Evolutionary conservation across 2,888 invertebrate genomes (phyloP).

Genomic region (Volucella bombylans): DNA sequence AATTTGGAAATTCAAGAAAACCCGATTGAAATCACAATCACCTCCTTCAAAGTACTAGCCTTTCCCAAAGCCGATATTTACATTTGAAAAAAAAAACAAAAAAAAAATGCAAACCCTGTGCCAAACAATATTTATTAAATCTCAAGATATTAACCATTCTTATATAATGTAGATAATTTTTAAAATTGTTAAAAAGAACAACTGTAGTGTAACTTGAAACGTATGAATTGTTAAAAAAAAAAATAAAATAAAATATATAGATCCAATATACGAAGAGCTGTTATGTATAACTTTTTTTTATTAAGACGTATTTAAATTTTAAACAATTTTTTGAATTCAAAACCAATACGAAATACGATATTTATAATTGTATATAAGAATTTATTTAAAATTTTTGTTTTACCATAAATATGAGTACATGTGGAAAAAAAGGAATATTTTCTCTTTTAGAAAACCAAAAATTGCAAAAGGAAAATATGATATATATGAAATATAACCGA

Average conservation of each 20-base stretch:
- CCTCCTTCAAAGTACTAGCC: constrained; percentile 10
- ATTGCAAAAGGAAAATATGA: background rate
- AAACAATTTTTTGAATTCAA: constrained; percentile 26
- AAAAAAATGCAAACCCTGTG: constrained; percentile 31
- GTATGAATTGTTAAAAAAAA: constrained; percentile 51
- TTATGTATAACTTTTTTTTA: constrained; percentile 27
- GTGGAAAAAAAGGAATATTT: too few relatives aligned
- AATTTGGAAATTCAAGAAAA: too few relatives aligned
- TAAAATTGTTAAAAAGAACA: constrained; percentile 49
- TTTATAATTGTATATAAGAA: constrained; percentile 50
- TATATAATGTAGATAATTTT: constrained; percentile 46
- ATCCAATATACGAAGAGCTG: constrained; percentile 28
- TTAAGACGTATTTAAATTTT: background rate
- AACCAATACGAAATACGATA: constrained; percentile 24
- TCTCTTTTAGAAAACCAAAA: constrained; percentile 2
- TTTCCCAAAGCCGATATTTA: constrained; percentile 18
- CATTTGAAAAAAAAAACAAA: background rate
- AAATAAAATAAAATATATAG: constrained; percentile 22
- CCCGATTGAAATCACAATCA: background rate
- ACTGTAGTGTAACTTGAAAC: constrained; percentile 42
- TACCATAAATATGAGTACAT: constrained; percentile 48
- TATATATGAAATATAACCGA: constrained; percentile 57
- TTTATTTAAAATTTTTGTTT: constrained; percentile 17
- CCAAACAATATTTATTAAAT: constrained; percentile 49
- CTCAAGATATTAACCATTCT: constrained; percentile 36